Evolutionary conservation across 2,888 invertebrate genomes (phyloP).

Genomic region (Nemapogon koenigi): DNA sequence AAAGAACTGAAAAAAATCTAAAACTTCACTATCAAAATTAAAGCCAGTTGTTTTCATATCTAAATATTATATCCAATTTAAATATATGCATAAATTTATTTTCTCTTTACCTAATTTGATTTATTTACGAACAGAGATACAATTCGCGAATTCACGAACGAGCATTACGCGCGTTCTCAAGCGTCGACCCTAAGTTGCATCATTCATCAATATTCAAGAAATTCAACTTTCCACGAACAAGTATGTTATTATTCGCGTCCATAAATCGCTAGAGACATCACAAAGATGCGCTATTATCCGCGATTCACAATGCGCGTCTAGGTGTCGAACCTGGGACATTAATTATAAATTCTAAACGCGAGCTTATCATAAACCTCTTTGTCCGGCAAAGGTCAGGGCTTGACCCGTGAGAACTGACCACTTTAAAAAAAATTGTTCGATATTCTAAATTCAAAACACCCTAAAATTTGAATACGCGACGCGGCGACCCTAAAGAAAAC

Average conservation of each 20-base stretch:
- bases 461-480: conserved; percentile 55
- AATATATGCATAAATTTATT: too few relatives aligned
- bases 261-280: conserved; percentile 29
- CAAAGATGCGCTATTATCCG: conserved; percentile 37
- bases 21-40: too few relatives aligned
- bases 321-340: conserved; percentile 42
- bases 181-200: conserved; percentile 14
- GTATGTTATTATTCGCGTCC: too few relatives aligned
- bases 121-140: too few relatives aligned
- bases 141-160: too few relatives aligned
- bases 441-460: conserved; percentile 47
- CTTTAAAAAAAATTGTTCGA: conserved; percentile 28
- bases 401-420: conserved; percentile 59
- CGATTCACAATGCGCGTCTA: conserved; percentile 30
- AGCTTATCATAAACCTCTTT: conserved; percentile 36
- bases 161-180: too few relatives aligned
- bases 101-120: too few relatives aligned
- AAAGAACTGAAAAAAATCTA: too few relatives aligned
- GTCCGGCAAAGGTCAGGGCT: conserved; percentile 52
- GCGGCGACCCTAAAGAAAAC: conserved; percentile 46
- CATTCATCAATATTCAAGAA: conserved; percentile 58
- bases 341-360: conserved; percentile 56
- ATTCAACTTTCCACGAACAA: conserved; percentile 48
- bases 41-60: too few relatives aligned
- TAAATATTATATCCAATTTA: too few relatives aligned